Percentiles rank a stretch among this genome's conserved stretches.
These are phyloP conservation scores for Drosophila merina DNA, from an alignment of 2,888 invertebrate genomes.

Conservation along the genomic window DNA sequence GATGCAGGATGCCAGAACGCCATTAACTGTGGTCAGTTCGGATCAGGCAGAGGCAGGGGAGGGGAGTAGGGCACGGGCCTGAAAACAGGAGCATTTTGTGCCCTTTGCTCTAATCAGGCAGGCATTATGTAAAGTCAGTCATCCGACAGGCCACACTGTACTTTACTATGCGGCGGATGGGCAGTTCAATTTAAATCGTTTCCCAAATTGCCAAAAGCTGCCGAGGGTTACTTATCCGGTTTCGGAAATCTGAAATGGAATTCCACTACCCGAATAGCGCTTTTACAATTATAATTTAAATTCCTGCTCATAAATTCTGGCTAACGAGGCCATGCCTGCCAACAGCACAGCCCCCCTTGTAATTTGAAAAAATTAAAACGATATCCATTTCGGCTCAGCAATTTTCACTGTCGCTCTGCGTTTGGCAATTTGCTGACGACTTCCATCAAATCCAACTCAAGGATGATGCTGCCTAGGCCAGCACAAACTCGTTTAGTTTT, in stretches of 20 bases:
- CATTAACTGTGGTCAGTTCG: conserved; percentile 64
- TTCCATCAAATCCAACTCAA: conserved; percentile 53
- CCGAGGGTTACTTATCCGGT: conserved; percentile 22
- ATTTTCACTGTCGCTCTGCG: conserved; percentile 67
- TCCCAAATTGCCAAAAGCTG: conserved; percentile 60
- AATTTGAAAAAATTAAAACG: conserved; percentile 72
- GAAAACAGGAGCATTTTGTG: not conserved
- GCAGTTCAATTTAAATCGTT: conserved; percentile 56
- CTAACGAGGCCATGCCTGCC: conserved; percentile 18
- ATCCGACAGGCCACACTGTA: conserved; percentile 49
- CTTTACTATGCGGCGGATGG: conserved; percentile 52
- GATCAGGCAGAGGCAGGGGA: not conserved
- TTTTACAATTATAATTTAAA: conserved; percentile 40
- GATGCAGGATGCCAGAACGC: conserved; percentile 56
- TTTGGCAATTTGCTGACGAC: conserved; percentile 76
- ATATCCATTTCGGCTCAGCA: conserved; percentile 74
- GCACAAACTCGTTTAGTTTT: conserved; percentile 75
- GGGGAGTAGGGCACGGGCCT: not conserved
- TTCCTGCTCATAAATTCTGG: conserved; percentile 40
- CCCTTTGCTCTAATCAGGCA: conserved; percentile 65
- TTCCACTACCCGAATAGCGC: conserved; percentile 11
- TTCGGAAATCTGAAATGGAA: conserved; percentile 26
- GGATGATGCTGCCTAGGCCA: conserved; percentile 47
- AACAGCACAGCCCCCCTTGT: conserved; percentile 5
- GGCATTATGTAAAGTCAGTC: conserved; percentile 71